Conservation (phyloP, 1,140 invertebrate genomes). For the Drosophila ananassae region DNA sequence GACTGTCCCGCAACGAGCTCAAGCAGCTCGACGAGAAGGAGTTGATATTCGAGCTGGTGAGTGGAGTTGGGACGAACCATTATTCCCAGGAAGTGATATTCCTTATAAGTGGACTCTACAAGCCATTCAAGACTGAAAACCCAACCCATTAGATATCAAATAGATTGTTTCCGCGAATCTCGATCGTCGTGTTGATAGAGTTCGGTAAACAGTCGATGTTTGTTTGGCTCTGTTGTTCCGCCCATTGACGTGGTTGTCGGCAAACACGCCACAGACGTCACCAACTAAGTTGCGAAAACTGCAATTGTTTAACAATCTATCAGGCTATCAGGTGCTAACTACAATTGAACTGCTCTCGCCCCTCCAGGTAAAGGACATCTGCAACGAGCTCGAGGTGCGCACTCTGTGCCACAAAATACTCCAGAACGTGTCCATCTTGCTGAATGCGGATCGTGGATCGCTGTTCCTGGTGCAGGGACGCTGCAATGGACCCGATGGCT, state of each 20-base stretch:
- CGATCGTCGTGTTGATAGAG: slow-evolving; percentile 33
- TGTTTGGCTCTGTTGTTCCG: slow-evolving; percentile 28
- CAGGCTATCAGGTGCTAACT: slow-evolving; percentile 16
- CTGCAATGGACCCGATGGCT: slow-evolving; percentile 82
- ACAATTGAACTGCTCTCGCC: neutral
- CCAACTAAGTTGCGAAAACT: slow-evolving; percentile 25
- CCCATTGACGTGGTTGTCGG: slow-evolving; percentile 70
- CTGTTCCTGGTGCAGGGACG: slow-evolving; percentile 96
- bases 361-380: slow-evolving; percentile 95
- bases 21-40: slow-evolving; percentile 96
- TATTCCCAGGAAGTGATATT: neutral
- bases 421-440: slow-evolving; percentile 95
- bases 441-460: slow-evolving; percentile 96
- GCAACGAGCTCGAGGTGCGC: slow-evolving; percentile 96
- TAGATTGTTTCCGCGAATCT: slow-evolving; percentile 44
- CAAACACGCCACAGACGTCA: slow-evolving; percentile 69
- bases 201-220: slow-evolving; percentile 30
- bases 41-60: slow-evolving; percentile 96
- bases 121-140: neutral
- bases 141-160: slow-evolving; percentile 14
- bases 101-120: neutral
- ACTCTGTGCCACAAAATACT: slow-evolving; percentile 98
- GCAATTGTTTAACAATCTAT: slow-evolving; percentile 2
- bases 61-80: neutral
- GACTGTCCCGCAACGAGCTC: slow-evolving; percentile 92